A percentile compares a stretch with the other conserved stretches of the same genome.
phyloP scores from a whole-genome alignment of 1,140 invertebrate species.

The Anoplolepis gracilipes region DNA sequence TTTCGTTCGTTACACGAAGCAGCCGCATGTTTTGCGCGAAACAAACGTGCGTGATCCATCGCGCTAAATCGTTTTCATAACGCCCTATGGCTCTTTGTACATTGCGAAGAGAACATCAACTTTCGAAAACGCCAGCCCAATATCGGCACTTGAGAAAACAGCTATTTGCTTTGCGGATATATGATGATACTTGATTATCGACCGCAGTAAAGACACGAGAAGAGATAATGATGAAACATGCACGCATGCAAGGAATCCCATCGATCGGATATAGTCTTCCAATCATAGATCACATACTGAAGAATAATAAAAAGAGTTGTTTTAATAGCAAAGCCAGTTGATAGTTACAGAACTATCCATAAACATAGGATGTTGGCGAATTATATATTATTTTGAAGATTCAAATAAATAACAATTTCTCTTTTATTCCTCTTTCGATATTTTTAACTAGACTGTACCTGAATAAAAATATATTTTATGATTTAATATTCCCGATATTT shows the following conservation, averaged over 20 bases:
- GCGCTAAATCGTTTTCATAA: slow-evolving; percentile 17
- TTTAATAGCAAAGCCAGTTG: background rate
- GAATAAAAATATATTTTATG: background rate
- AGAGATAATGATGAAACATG: background rate
- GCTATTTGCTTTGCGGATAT: slow-evolving; percentile 70
- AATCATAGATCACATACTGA: slow-evolving; percentile 21
- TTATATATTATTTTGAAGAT: background rate
- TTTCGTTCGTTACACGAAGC: slow-evolving; percentile 7
- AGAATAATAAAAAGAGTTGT: background rate
- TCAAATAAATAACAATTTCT: slow-evolving; percentile 8
- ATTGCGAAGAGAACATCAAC: slow-evolving; percentile 14
- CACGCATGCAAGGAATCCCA: slow-evolving; percentile 6
- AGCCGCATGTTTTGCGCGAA: background rate
- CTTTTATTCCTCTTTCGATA: background rate
- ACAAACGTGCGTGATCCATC: slow-evolving; percentile 4
- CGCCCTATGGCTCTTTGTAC: background rate
- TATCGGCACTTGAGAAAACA: slow-evolving; percentile 63
- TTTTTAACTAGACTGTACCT: background rate
- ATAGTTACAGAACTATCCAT: background rate
- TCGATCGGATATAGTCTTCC: slow-evolving; percentile 32
- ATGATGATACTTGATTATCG: slow-evolving; percentile 69
- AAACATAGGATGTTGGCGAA: background rate
- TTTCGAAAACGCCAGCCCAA: slow-evolving; percentile 54
- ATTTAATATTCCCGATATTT: background rate
- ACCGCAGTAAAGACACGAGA: background rate